These are phyloP conservation scores for Fundulus diaphanus DNA, from an alignment of 2,797 vertebrate species.

Conservation along the genomic window DNA sequence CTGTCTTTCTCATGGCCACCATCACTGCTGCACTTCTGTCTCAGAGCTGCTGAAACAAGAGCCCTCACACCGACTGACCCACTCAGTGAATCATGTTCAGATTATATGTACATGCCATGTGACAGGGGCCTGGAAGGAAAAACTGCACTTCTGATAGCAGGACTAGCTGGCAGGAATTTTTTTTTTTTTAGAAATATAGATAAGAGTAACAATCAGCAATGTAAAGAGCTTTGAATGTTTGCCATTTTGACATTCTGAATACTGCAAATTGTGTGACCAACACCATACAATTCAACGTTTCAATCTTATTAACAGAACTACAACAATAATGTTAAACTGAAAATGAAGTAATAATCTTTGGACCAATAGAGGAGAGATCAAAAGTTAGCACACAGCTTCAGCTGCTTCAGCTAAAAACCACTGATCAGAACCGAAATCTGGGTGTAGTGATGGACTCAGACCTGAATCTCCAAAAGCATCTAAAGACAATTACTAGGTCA, in stretches of 20 bases:
- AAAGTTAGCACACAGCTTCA: too few species aligned
- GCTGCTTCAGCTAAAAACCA: too few species aligned
- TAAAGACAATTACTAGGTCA: too few species aligned
- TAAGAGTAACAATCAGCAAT: slow-evolving; percentile 10
- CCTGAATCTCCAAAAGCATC: too few species aligned
- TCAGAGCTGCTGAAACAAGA: slow-evolving; percentile 53
- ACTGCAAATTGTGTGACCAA: neutral
- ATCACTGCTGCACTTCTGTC: slow-evolving; percentile 34
- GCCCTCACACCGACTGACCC: slow-evolving; percentile 59
- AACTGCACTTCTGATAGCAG: slow-evolving; percentile 11
- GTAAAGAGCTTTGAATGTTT: neutral
- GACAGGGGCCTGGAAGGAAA: slow-evolving; percentile 13
- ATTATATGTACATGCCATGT: slow-evolving; percentile 30
- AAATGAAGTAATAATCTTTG: too few species aligned
- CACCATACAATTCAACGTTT: neutral
- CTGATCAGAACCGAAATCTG: too few species aligned
- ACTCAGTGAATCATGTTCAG: slow-evolving; percentile 50
- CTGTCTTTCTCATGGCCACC: slow-evolving; percentile 71
- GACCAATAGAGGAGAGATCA: too few species aligned
- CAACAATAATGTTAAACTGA: neutral
- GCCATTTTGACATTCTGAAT: neutral
- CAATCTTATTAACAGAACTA: neutral
- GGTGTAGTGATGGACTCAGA: too few species aligned
- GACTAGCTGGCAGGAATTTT: slow-evolving; percentile 19
- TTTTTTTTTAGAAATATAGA: slow-evolving; percentile 16